Base-by-base conservation (phyloP, 2,113 vertebrate genomes). In the Pavo muticus region DNA sequence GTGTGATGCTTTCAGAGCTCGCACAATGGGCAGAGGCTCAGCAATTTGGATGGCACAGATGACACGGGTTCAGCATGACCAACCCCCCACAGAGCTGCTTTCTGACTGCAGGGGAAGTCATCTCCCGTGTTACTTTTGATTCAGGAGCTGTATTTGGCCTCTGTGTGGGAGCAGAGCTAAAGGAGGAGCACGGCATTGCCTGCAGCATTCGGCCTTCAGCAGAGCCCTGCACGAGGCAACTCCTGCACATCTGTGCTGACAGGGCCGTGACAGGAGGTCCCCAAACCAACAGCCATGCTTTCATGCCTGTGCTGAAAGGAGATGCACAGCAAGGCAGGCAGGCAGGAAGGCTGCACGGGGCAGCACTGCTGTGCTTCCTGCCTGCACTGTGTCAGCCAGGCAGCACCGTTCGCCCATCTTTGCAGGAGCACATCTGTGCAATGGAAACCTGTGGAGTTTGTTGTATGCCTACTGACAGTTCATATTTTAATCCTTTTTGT, bases 11-110 rank as follows among this genome's bases (percentile, higher is more conserved):
- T 91, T 68, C 17, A 7, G 17, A 5, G 13, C 14, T 11, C 8
- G 12, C 8, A 4, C 2, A 39, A 32, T 1, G 18, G 72, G 45
- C 35, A 70, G 82, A 87, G 39, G 52, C 61, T 50, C 48, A 39
- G 61, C 76, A 64, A 48, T 29, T 14, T n/a, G 65, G 21, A 14
- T 32, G 56, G 6, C 44, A 24, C 3, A 30, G 23, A 39, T 71
- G 7, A 9, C 39, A 24, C 20, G 16, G 37, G 60, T 32, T 67
- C 45, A 25, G 56, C 3, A 3, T 1, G 25, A n/a, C 37, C 27
- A 68, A 56, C 7, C 14, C 2, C 8, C 40, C 0, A 0, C 37
- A 30, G 59, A 75, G 14, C 32, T 42, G 27, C 56, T 67, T 56
- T 81, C 52, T 64, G n/a, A 18, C 24, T 52, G 7, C 32, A n/a